A percentile compares a stretch with the other conserved stretches of the same genome.
Evolutionary conservation across 2,113 vertebrate species (phyloP).

Genomic region (Cyrtonyx montezumae): DNA sequence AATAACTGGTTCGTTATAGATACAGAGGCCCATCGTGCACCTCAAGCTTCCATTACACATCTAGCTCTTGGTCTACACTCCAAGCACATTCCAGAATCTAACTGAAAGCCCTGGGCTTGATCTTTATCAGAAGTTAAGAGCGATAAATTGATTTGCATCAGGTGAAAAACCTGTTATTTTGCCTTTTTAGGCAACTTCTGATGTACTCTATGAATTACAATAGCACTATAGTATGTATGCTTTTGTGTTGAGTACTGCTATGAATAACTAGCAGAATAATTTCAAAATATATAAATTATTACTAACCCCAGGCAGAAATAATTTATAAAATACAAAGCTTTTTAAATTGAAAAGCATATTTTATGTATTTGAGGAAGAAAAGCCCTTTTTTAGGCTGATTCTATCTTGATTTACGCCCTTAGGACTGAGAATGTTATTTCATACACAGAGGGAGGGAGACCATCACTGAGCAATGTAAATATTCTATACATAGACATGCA

Average conservation of each 20-base stretch:
- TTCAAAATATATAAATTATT: conserved; percentile 60
- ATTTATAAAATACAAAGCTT: conserved; percentile 41
- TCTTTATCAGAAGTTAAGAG: neutral
- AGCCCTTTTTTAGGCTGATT: neutral
- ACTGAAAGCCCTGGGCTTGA: neutral
- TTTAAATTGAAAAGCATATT: conserved; percentile 58
- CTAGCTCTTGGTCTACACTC: neutral
- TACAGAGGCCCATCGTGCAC: fast-evolving
- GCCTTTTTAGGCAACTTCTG: neutral
- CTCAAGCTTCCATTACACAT: neutral
- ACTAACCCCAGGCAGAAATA: conserved; percentile 19
- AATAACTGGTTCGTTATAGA: neutral
- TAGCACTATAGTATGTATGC: neutral
- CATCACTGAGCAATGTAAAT: neutral
- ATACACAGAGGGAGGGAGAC: neutral
- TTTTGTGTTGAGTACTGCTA: neutral
- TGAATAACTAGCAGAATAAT: conserved; percentile 45
- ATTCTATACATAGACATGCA: neutral
- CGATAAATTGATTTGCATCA: neutral
- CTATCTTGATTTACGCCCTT: conserved; percentile 40
- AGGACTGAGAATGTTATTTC: conserved; percentile 44
- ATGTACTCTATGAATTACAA: neutral
- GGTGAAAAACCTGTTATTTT: neutral
- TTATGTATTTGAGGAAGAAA: conserved; percentile 56
- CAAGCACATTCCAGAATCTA: neutral